phyloP scores from a whole-genome alignment of 1,140 invertebrate genomes.

The Planococcus citri region DNA sequence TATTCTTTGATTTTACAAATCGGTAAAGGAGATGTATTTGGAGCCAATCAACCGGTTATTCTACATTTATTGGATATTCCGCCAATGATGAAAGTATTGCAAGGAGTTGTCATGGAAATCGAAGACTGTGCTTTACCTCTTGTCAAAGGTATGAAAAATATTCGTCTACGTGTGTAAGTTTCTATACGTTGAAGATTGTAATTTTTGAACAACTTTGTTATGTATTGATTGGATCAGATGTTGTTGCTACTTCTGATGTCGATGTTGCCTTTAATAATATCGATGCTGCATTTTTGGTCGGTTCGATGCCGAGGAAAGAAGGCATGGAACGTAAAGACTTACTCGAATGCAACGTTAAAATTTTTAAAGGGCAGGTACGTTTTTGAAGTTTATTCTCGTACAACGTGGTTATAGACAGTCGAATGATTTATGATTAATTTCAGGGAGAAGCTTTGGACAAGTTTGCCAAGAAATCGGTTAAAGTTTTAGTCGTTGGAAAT shows the following conservation, averaged over 20 bases:
- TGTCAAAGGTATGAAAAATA: constrained; percentile 44
- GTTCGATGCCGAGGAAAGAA: constrained; percentile 94
- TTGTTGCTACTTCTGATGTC: constrained; percentile 77
- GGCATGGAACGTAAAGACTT: constrained; percentile 99
- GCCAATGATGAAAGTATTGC: constrained; percentile 83
- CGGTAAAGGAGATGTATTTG: constrained; percentile 94
- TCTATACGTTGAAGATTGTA: no score
- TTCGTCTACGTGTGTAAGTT: background rate
- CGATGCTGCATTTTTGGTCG: constrained; percentile 94
- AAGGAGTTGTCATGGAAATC: constrained; percentile 96
- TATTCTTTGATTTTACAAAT: constrained; percentile 91
- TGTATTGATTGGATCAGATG: constrained; percentile 37
- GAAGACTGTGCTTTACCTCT: constrained; percentile 91
- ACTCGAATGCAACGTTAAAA: constrained; percentile 91
- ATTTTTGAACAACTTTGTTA: background rate
- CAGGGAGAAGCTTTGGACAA: constrained; percentile 82
- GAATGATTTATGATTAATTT: constrained; percentile 22
- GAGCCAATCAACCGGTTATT: constrained; percentile 72
- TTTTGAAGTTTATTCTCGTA: background rate
- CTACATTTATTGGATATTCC: constrained; percentile 91
- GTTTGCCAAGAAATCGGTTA: constrained; percentile 86
- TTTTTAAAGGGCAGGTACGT: constrained; percentile 76
- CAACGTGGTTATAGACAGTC: background rate
- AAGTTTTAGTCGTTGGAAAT: constrained; percentile 96
- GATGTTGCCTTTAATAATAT: constrained; percentile 88